Evolutionary conservation across 2,113 vertebrate genomes (phyloP), one percentile per base, ranked within the genome.

Genomic region (Dendropsophus ebraccatus): DNA sequence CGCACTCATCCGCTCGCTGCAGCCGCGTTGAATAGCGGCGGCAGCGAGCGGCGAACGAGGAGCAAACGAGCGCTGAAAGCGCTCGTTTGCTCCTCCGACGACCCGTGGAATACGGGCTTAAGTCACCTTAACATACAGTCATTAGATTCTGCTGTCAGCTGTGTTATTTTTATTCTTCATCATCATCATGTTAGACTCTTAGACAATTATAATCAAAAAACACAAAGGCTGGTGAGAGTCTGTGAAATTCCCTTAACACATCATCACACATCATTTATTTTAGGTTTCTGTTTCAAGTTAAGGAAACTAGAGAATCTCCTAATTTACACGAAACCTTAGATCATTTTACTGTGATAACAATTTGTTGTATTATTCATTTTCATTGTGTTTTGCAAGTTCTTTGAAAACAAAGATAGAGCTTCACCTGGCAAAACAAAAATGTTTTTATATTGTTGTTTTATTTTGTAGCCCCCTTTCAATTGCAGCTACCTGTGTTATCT

Each of bases 111-210:
- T n/a, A n/a, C n/a, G n/a, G n/a, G n/a, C n/a, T 52, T 28, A 52
- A 77, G 49, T 28, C 74, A 77, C 69, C 45, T 1, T n/a, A 58
- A 72, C 28, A 70, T 70, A 70, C 67, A 70, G 37, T 70, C 35
- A 37, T 70, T 70, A 37, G 32, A 37, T 70, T 32, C 6, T 52
- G 73, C 74, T 76, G 17, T 76, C 14, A 50, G 7, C 74, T 30
- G 5, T 76, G 74, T 19, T 76, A 76, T 76, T 76, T 16, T 52
- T 19, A 12, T 17, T 75, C 47, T 16, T 41, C 41, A 41, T 41
- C 41, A 41, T 41, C 41, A 3, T 75, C 73, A 17, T 49, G n/a
- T 28, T 28, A 30, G n/a, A 13, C 45, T 30, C 30, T n/a, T n/a
- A n/a, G n/a, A 52, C 30, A 70, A 37, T 37, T 70, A 70, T 70